phyloP scores from a whole-genome alignment of 2,888 invertebrate species.

The Papilio demoleus region DNA sequence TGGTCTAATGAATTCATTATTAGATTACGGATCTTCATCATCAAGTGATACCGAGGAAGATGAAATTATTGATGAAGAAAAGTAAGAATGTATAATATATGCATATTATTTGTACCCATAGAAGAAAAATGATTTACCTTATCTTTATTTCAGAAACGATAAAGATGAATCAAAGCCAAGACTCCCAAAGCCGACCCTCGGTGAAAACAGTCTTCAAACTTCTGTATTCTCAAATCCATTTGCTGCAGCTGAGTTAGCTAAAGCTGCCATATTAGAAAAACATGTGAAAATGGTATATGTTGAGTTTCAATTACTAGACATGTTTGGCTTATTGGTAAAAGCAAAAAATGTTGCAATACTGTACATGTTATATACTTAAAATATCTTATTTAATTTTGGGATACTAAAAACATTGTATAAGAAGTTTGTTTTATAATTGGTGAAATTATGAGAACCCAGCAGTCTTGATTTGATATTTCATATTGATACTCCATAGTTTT shows the following conservation, averaged over 20 bases:
- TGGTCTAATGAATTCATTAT: constrained; percentile 84
- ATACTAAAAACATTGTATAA: no score
- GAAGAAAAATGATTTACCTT: background rate
- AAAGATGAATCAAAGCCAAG: constrained; percentile 64
- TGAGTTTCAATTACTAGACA: constrained; percentile 69
- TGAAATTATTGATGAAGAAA: constrained; percentile 66
- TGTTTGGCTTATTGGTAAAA: no score
- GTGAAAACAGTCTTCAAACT: constrained; percentile 81
- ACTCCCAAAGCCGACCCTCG: constrained; percentile 86
- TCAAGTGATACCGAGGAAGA: constrained; percentile 80
- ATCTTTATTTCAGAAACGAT: constrained; percentile 49
- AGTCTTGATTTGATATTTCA: no score
- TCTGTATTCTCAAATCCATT: constrained; percentile 96
- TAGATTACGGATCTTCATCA: constrained; percentile 85
- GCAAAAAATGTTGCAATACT: no score
- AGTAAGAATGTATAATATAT: constrained; percentile 55
- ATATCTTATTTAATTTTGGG: no score
- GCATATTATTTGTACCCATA: background rate
- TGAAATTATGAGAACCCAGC: no score
- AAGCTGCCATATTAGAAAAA: constrained; percentile 93
- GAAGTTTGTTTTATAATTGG: no score
- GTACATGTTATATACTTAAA: no score
- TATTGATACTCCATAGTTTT: no score
- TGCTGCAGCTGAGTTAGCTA: constrained; percentile 92
- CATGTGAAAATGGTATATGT: constrained; percentile 95